Conservation (phyloP, 2,797 vertebrate genomes). For the Microctenopoma lineatum region DNA sequence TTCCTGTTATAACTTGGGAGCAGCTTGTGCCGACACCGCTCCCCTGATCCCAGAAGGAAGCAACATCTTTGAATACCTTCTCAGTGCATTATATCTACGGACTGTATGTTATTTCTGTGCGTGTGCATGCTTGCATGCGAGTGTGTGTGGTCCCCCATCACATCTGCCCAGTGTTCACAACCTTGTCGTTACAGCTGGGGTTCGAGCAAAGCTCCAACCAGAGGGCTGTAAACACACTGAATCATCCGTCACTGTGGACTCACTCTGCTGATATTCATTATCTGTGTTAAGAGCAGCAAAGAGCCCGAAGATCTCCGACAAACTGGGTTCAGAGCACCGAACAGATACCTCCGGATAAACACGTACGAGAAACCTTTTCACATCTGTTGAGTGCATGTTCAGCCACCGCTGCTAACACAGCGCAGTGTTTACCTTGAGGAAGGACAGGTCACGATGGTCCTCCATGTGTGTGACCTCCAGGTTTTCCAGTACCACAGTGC, state of each 20-base stretch:
- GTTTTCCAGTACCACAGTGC: constrained; percentile 94
- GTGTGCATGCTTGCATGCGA: constrained; percentile 17
- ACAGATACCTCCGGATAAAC: neutral
- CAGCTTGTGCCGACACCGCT: neutral
- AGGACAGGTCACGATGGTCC: constrained; percentile 88
- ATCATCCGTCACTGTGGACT: constrained; percentile 27
- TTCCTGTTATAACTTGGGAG: neutral
- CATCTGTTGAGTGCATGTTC: constrained; percentile 13
- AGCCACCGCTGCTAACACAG: neutral
- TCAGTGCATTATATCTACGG: constrained; percentile 37
- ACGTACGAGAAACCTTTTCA: constrained; percentile 4
- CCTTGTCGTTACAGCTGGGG: constrained; percentile 29
- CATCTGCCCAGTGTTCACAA: constrained; percentile 50
- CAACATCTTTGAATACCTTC: neutral
- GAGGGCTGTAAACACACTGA: constrained; percentile 44
- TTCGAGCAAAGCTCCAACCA: constrained; percentile 35
- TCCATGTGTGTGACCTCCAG: constrained; percentile 92
- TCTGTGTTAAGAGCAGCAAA: constrained; percentile 22
- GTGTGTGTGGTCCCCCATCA: constrained; percentile 44
- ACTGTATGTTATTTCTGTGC: constrained; percentile 42
- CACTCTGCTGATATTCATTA: constrained; percentile 39
- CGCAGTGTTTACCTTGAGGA: constrained; percentile 86
- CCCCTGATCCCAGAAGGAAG: neutral
- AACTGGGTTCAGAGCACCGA: constrained; percentile 25
- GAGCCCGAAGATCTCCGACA: constrained; percentile 12